Conservation (phyloP, 2,888 invertebrate genomes). For the Monopis laevigella region DNA sequence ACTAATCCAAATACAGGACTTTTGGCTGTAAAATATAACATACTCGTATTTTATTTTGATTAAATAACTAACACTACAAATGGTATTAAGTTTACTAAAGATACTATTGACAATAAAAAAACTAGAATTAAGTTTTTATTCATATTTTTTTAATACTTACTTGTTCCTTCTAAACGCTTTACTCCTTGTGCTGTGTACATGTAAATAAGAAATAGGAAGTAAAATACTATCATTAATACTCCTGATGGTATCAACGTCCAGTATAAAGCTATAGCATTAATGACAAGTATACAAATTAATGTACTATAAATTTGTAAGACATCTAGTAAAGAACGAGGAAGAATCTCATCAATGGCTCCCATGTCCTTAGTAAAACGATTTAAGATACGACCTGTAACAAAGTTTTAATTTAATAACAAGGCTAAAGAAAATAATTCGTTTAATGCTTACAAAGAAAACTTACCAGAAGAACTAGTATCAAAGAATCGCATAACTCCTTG, state of each 20-base stretch:
- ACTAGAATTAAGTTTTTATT: neutral
- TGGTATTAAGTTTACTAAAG: neutral
- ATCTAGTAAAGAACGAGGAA: slow-evolving; percentile 76
- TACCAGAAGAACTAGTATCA: slow-evolving; percentile 80
- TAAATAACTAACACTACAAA: neutral
- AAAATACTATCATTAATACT: slow-evolving; percentile 65
- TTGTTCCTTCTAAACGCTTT: slow-evolving; percentile 71
- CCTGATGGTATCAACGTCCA: slow-evolving; percentile 68
- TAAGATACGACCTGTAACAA: slow-evolving; percentile 72
- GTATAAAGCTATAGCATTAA: slow-evolving; percentile 70
- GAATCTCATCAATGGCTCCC: slow-evolving; percentile 79
- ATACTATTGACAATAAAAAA: neutral
- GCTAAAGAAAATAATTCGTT: neutral
- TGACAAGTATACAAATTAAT: slow-evolving; percentile 65
- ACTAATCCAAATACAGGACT: slow-evolving; percentile 85
- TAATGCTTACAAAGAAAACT: slow-evolving; percentile 7
- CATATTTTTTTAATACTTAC: slow-evolving; percentile 39
- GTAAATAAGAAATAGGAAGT: slow-evolving; percentile 69
- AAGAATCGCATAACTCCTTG: slow-evolving; percentile 73
- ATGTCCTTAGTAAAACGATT: slow-evolving; percentile 87
- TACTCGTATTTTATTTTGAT: neutral
- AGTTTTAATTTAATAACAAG: too few relatives aligned
- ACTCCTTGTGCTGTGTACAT: slow-evolving; percentile 75
- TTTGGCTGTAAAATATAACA: slow-evolving; percentile 62
- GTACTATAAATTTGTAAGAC: slow-evolving; percentile 65